Conservation (phyloP, 2,797 vertebrate genomes). For the Halcyon badia region DNA sequence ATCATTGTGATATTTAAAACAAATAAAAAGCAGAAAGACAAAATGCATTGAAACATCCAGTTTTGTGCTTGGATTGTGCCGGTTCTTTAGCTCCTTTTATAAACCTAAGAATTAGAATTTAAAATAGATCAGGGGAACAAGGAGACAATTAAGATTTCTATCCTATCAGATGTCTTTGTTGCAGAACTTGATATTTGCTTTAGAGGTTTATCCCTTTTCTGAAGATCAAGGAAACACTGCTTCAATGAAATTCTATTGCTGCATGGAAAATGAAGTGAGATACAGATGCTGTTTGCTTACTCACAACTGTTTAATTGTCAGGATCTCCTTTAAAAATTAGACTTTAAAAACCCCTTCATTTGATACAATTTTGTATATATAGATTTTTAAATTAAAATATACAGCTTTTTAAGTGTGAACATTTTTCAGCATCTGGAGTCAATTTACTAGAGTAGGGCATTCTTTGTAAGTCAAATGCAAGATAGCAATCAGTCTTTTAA, state of each 20-base stretch:
- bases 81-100: not conserved
- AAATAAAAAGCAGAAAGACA: not conserved
- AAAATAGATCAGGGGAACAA: not conserved
- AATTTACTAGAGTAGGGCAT: constrained; percentile 35
- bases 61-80: not conserved
- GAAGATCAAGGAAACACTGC: not conserved
- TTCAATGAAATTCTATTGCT: not conserved
- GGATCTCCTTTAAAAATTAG: not conserved
- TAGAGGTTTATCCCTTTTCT: not conserved
- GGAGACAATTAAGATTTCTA: not conserved
- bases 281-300: not conserved
- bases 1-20: not conserved
- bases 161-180: not conserved
- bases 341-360: not conserved
- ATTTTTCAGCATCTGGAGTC: constrained; percentile 53
- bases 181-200: not conserved
- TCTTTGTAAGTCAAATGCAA: constrained; percentile 58
- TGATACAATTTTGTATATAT: not conserved
- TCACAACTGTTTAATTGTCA: not conserved
- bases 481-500: constrained; percentile 56
- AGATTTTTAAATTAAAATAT: not conserved
- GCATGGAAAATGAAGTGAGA: not conserved
- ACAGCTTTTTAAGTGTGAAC: not conserved
- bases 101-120: not conserved
- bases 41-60: not conserved